Conservation (phyloP, 1,140 invertebrate genomes). For the Papilio polytes region DNA sequence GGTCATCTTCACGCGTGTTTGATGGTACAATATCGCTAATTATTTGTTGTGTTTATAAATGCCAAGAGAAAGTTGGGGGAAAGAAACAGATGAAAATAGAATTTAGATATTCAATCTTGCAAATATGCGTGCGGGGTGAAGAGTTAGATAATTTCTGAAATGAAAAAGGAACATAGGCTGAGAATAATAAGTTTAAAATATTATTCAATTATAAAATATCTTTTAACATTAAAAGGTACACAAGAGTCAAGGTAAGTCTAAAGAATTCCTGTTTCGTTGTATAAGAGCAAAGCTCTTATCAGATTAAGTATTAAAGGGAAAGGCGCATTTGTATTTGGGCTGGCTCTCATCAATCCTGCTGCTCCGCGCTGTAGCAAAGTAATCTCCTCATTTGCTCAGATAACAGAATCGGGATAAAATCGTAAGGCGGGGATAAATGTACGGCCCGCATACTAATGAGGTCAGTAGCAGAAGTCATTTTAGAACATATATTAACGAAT, state of each 20-base stretch:
- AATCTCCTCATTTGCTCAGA: constrained; percentile 34
- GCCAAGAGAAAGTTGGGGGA: no score
- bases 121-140: no score
- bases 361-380: constrained; percentile 19
- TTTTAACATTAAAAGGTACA: not conserved
- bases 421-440: constrained; percentile 20
- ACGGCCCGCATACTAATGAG: not conserved
- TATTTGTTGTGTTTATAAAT: no score
- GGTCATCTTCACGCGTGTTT: no score
- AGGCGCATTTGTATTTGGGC: constrained; percentile 16
- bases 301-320: constrained; percentile 25
- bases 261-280: not conserved
- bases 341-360: constrained; percentile 24
- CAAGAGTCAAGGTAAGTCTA: not conserved
- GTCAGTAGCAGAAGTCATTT: not conserved
- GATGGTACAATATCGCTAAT: no score
- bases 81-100: no score
- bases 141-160: no score
- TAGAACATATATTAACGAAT: not conserved
- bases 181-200: no score
- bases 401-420: constrained; percentile 27
- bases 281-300: constrained; percentile 22
- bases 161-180: no score
- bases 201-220: no score
- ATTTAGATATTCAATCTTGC: no score